Base-by-base conservation (phyloP, 2,888 invertebrate species). In the Eurytoma californica region DNA sequence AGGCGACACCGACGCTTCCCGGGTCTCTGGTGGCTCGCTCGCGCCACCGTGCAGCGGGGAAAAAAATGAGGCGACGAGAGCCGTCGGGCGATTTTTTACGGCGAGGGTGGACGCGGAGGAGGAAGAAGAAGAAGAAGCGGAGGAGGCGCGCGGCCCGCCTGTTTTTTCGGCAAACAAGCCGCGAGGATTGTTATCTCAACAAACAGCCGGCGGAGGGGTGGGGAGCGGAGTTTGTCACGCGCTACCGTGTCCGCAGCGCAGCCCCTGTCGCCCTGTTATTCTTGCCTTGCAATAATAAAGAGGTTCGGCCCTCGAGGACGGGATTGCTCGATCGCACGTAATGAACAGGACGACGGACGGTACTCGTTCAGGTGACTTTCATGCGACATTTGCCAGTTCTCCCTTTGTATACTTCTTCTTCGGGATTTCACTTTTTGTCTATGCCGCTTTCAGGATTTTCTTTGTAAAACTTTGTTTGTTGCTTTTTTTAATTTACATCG, bases 121-220 rank as follows among this genome's bases (percentile, higher is more conserved):
- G 28, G 18, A 47, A 18, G 24, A 53, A 14, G 39, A 39, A 39
- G 39, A 53, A 53, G 53, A 53, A 53, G 16, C 53, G 53, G 39
- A 39, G 39, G 39, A 39, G 49, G 60, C 58, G 58, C 60, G n/a
- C 30, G 30, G 66, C 66, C 24, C 55, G 30, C 18, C 47, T 74
- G 58, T 79, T 79, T 79, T 69, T 73, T 73, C 68, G 68, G 57
- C 55, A 73, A 78, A 73, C 63, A 78, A 57, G 72, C 72, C 18
- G 18, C n/a, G 47, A n/a, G 28, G 18, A 24, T 39, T 79, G 79
- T 79, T 79, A 74, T 79, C 74, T 79, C 60, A 75, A 58, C 60
- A 79, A 79, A 79, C 66, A 79, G 12, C 9, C 67, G 67, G 16
- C 5, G 24, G 53, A 24, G 53, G 53, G 66, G 3, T 20, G 47